These are phyloP conservation scores for Atta texana DNA, from an alignment of 1,140 invertebrate species.

Conservation along the genomic window DNA sequence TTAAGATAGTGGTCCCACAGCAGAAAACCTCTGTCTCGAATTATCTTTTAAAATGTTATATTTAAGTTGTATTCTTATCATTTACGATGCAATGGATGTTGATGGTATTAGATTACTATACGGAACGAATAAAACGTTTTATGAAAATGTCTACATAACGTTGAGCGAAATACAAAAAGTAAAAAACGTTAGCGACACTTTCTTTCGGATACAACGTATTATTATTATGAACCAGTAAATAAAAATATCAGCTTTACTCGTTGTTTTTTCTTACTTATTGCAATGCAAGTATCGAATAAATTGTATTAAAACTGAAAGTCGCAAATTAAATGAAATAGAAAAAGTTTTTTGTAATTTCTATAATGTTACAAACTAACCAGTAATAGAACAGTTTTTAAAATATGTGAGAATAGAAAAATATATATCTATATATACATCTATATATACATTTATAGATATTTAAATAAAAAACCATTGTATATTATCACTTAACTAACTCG, in stretches of 20 bases:
- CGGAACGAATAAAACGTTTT: constrained; percentile 35
- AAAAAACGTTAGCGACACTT: constrained; percentile 14
- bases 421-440: no score
- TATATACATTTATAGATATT: not conserved
- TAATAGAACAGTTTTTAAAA: not conserved
- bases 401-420: not conserved
- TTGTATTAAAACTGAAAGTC: not conserved
- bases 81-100: constrained; percentile 15
- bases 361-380: not conserved
- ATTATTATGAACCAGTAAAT: constrained; percentile 12
- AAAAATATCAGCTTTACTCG: constrained; percentile 18
- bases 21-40: not conserved
- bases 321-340: not conserved
- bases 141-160: constrained; percentile 33
- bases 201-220: constrained; percentile 10
- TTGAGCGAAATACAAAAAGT: constrained; percentile 37
- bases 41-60: constrained; percentile 34
- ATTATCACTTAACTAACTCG: not conserved
- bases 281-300: not conserved
- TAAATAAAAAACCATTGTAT: not conserved
- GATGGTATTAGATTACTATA: not conserved
- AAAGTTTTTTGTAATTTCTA: not conserved
- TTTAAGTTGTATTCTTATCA: constrained; percentile 32
- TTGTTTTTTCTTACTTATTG: not conserved
- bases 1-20: constrained; percentile 34